Percentiles rank a stretch among this genome's conserved stretches.
These are phyloP conservation scores for Maconellicoccus hirsutus DNA, from an alignment of 1,140 invertebrate genomes.

Conservation along the genomic window DNA sequence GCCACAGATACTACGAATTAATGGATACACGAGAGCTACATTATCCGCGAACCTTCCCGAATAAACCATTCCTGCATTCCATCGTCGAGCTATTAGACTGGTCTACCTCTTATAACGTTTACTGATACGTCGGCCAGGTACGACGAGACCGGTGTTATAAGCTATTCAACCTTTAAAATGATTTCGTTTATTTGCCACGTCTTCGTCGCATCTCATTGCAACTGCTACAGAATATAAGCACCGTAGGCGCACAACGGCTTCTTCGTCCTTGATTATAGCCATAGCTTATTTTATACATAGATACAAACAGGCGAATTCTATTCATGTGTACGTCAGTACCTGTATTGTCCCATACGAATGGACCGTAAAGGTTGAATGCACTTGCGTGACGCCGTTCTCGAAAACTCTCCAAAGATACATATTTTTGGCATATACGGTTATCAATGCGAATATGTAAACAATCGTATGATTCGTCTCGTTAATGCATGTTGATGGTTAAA, in stretches of 20 bases:
- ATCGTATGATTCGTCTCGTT: not conserved
- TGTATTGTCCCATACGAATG: not conserved
- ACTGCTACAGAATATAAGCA: not conserved
- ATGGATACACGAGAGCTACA: slow-evolving; percentile 1
- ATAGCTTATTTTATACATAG: too few relatives aligned
- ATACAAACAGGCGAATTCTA: not conserved
- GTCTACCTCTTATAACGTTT: not conserved
- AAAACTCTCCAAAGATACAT: not conserved
- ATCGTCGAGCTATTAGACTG: not conserved
- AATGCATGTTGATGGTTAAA: too few relatives aligned
- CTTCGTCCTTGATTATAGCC: not conserved
- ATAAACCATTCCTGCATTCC: not conserved
- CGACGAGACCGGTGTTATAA: not conserved
- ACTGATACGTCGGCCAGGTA: not conserved
- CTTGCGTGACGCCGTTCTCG: not conserved
- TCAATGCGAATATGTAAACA: not conserved
- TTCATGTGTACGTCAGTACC: not conserved
- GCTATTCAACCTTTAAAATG: slow-evolving; percentile 9
- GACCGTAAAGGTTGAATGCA: not conserved
- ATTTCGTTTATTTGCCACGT: slow-evolving; percentile 3
- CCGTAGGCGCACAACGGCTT: not conserved
- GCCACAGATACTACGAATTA: not conserved
- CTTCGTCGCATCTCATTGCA: not conserved
- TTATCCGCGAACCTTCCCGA: not conserved
- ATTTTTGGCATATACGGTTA: not conserved